phyloP scores from a whole-genome alignment of 2,113 vertebrate species.

The Columbina picui region DNA sequence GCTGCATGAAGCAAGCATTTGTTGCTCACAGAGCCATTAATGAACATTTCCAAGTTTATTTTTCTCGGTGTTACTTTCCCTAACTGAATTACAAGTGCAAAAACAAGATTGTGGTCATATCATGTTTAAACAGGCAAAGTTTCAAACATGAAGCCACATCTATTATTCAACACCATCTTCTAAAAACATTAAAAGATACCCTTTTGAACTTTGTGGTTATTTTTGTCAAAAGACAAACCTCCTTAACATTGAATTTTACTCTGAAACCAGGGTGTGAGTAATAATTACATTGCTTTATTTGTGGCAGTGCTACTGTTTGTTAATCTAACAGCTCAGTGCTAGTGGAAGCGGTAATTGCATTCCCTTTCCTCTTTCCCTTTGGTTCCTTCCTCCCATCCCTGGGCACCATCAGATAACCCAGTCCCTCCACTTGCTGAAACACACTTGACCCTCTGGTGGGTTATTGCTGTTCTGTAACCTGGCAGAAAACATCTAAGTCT shows the following conservation, averaged over 20 bases:
- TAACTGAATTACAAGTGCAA: constrained; percentile 32
- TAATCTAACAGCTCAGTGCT: background rate
- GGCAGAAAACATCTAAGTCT: background rate
- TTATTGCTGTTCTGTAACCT: background rate
- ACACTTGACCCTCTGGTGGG: background rate
- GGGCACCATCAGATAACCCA: background rate
- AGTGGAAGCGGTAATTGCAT: background rate
- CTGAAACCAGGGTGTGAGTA: background rate
- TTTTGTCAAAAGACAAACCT: constrained; percentile 51
- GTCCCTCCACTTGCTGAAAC: background rate
- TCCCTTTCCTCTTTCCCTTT: background rate
- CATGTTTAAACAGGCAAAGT: constrained; percentile 60
- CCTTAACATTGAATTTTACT: constrained; percentile 17
- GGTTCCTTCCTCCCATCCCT: background rate
- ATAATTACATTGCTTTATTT: background rate
- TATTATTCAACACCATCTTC: constrained; percentile 62
- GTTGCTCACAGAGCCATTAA: constrained; percentile 10
- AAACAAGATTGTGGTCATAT: constrained; percentile 62
- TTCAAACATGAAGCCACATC: constrained; percentile 56
- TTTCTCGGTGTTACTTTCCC: background rate
- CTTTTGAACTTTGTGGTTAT: constrained; percentile 68
- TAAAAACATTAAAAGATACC: constrained; percentile 56
- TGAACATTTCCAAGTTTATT: background rate
- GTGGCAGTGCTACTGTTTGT: background rate
- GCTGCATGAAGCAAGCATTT: background rate